These are phyloP conservation scores for Neodontobutis hainanensis DNA, from an alignment of 2,113 vertebrate species.

Conservation along the genomic window DNA sequence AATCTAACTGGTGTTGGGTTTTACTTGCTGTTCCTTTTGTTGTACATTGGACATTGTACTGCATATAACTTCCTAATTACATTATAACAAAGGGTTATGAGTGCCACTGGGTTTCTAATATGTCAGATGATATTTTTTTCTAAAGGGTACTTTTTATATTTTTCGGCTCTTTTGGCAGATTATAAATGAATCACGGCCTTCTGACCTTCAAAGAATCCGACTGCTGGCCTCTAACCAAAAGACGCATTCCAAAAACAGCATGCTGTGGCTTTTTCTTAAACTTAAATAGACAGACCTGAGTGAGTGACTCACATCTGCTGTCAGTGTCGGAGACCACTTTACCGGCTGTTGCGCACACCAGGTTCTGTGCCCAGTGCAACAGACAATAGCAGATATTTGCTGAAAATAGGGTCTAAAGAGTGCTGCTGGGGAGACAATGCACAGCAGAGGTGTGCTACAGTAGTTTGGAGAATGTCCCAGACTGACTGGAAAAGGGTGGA, in stretches of 20 bases:
- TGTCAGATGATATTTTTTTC: too few species aligned
- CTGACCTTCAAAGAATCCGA: too few species aligned
- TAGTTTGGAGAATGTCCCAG: constrained; percentile 63
- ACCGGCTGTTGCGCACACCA: constrained; percentile 24
- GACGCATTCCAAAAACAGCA: constrained; percentile 40
- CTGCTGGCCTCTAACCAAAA: constrained; percentile 20
- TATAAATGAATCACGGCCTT: too few species aligned
- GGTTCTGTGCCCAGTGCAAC: constrained; percentile 2
- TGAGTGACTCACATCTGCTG: background rate
- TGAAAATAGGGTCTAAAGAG: constrained; percentile 49
- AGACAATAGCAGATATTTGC: constrained; percentile 45
- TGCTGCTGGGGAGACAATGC: constrained; percentile 55
- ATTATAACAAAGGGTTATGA: too few species aligned
- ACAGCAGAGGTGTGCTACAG: constrained; percentile 48
- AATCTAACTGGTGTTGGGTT: too few species aligned
- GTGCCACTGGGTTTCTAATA: too few species aligned
- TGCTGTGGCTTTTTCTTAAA: background rate
- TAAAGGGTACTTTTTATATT: too few species aligned
- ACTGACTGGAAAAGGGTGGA: constrained; percentile 44
- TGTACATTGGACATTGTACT: too few species aligned
- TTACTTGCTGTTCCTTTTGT: too few species aligned
- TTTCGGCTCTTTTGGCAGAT: background rate
- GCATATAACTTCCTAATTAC: too few species aligned
- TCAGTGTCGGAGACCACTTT: constrained; percentile 19
- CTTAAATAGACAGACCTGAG: background rate